Conservation (phyloP, 2,797 vertebrate genomes). For the Hemibagrus guttatus region DNA sequence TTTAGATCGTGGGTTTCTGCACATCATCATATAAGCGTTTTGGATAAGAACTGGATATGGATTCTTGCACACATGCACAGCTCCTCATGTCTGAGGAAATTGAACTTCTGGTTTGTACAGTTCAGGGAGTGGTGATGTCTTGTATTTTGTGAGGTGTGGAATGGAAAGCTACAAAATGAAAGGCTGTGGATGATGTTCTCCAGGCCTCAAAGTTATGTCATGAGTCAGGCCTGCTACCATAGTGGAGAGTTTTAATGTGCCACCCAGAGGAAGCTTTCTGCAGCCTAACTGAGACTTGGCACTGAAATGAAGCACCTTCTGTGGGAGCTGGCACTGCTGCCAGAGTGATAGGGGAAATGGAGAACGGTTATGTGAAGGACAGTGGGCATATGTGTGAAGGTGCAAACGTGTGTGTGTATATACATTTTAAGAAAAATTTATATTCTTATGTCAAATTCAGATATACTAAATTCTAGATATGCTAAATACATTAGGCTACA, state of each 20-base stretch:
- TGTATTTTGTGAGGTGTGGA: neutral
- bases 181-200: slow-evolving; percentile 8
- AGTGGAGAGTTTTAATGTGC: slow-evolving; percentile 30
- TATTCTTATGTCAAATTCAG: neutral
- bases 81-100: neutral
- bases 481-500: neutral
- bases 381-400: slow-evolving; percentile 30
- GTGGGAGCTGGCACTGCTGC: slow-evolving; percentile 34
- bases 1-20: neutral
- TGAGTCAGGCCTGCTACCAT: slow-evolving; percentile 11
- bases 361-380: slow-evolving; percentile 38
- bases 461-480: neutral
- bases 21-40: neutral
- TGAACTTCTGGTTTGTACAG: slow-evolving; percentile 9
- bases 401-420: slow-evolving; percentile 16
- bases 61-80: neutral
- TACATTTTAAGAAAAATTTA: neutral
- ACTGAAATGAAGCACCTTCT: slow-evolving; percentile 32
- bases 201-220: slow-evolving; percentile 24
- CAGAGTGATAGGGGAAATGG: slow-evolving; percentile 19
- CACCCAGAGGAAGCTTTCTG: slow-evolving; percentile 39
- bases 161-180: neutral
- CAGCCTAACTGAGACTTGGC: slow-evolving; percentile 41
- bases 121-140: slow-evolving; percentile 2
- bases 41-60: neutral